phyloP scores from a whole-genome alignment of 92 coral and sea anemone species.

The Zoanthus sociatus region DNA sequence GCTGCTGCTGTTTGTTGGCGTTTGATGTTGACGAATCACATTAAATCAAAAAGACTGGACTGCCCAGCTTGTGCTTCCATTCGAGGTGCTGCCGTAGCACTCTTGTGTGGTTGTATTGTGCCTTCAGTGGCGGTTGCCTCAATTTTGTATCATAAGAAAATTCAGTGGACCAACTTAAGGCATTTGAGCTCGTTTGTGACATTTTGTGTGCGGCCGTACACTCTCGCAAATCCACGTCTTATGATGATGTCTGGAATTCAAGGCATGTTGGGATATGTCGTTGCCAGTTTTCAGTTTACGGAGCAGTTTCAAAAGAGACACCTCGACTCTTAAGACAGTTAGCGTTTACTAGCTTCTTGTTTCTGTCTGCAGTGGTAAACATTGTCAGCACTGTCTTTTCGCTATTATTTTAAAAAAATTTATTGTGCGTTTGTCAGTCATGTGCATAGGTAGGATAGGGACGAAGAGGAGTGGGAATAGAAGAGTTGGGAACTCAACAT shows the following conservation, averaged over 20 bases:
- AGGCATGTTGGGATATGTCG: conserved; percentile 72
- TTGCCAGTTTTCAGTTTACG: conserved; percentile 75
- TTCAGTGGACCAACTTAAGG: conserved; percentile 22
- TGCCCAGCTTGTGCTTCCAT: conserved; percentile 80
- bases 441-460: no score
- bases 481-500: no score
- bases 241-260: conserved; percentile 71
- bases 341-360: no score
- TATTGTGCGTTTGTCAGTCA: no score
- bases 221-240: conserved; percentile 57
- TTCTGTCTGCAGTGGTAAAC: no score
- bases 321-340: no score
- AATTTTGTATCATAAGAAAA: conserved; percentile 55
- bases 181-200: conserved; percentile 53
- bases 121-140: conserved; percentile 68
- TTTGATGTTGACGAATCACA: conserved; percentile 59
- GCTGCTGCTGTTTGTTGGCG: conserved; percentile 69
- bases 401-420: no score
- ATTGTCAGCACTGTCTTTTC: no score
- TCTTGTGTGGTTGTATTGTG: conserved; percentile 71
- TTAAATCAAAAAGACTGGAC: conserved; percentile 54
- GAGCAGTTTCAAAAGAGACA: conserved; percentile 55
- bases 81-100: conserved; percentile 69
- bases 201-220: conserved; percentile 70
- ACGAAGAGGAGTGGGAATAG: no score